Base-by-base conservation (phyloP, 2,113 vertebrate species). In the Tinamus guttatus region DNA sequence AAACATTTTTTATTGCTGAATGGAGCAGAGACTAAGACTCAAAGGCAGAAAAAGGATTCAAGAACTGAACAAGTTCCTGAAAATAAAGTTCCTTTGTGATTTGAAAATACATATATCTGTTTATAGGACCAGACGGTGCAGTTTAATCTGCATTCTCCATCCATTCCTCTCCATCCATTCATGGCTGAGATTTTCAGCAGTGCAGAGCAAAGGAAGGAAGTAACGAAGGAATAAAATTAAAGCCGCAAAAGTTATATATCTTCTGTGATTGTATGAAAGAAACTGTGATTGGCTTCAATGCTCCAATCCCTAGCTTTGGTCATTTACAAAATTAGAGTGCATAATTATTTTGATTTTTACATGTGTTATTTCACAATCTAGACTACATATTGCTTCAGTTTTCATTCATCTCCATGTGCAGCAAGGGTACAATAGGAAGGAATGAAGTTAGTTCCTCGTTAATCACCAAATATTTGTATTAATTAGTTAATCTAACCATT, bases 401-500 rank as follows among this genome's bases (percentile, higher is more conserved):
- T 87, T 88, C 13, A 58, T 86, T 75, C 86, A 74, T 21, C 18
- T 87, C 76, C 94, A 21, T 36, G 17, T 91, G 95, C 36, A 94
- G 51, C 79, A 64, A 13, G 27, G 19, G 77, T 79, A 45, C 54
- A 91, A 88, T 60, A 58, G 20, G 17, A 65, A 91, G 11, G 47
- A 47, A 58, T 65, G n/a, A 11, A 87, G 60, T 90, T 13, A 85
- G 21, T 76, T 45, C 28, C 64, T 95, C 34, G 62, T 40, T 87
- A 93, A 85, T 83, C 88, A 82, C 20, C 52, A 60, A 47, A 87
- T 71, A 87, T 80, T 69, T 45, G 6, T 63, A 51, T 80, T 86
- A 87, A 13, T 47, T 64, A 89, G 18, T 87, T 85, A 71, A 95
- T 94, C 27, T 91, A 87, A 36, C 18, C 5, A 68, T 89, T 93